These are phyloP conservation scores for Drosophila subobscura DNA, from an alignment of 1,140 invertebrate species.

Conservation along the genomic window DNA sequence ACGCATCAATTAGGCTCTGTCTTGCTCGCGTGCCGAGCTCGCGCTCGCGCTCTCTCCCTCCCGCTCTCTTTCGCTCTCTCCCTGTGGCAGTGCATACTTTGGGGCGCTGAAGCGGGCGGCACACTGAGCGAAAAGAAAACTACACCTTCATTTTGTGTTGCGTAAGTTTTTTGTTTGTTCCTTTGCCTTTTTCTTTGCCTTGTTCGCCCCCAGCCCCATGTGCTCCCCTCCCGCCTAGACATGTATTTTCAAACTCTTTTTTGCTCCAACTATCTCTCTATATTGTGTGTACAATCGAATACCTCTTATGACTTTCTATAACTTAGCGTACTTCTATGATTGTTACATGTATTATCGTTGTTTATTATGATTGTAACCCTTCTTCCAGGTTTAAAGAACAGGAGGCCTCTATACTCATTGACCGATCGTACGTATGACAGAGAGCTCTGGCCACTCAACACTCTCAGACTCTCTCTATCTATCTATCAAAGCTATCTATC, in stretches of 20 bases:
- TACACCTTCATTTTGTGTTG: background rate
- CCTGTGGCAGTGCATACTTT: background rate
- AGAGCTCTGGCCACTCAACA: conserved; percentile 43
- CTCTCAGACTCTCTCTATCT: conserved; percentile 14
- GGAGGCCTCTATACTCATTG: conserved; percentile 90
- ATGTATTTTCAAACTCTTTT: conserved; percentile 2
- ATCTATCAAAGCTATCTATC: conserved; percentile 16
- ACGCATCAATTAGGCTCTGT: conserved; percentile 41
- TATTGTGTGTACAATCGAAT: background rate
- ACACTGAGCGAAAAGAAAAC: conserved; percentile 1
- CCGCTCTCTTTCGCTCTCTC: no score
- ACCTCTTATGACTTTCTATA: background rate
- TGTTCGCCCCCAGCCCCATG: background rate
- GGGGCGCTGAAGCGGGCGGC: conserved; percentile 4
- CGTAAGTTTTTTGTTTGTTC: background rate
- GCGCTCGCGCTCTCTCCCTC: no score
- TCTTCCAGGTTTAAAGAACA: conserved; percentile 93
- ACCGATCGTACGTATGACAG: conserved; percentile 91
- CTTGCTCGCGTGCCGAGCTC: no score
- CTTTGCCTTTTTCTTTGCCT: background rate
- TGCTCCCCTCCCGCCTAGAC: background rate
- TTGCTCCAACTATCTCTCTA: background rate
- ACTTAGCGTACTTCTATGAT: conserved; percentile 45
- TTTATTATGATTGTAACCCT: conserved; percentile 86
- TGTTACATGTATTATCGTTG: conserved; percentile 84